Evolutionary conservation across 2,797 vertebrate species (phyloP), one percentile per base, ranked within the genome.

Genomic region (Enteromius viviparus): DNA sequence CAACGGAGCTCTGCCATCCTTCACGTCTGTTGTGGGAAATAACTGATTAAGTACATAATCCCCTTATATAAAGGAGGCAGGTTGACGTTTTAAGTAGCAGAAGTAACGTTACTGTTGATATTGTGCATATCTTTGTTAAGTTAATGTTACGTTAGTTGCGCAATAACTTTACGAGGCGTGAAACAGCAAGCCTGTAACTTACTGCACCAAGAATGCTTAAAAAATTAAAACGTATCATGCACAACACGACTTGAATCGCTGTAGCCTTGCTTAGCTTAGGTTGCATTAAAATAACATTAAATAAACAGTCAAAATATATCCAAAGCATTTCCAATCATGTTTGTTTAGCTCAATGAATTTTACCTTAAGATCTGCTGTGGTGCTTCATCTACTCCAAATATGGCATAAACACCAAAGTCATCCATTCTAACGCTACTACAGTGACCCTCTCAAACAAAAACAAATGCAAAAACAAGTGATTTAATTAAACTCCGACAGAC

Each of bases 361-460:
- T 91, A 95, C 95, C 93, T 89, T 32, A 92, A 78, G n/a, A 96
- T 87, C 74, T 78, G 86, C 26, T 91, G 92, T 14, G 94, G 94
- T 5, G 92, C 90, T 0, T 91, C 87, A 8, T 93, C 87, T 11
- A 92, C 40, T 74, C 94, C 94, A 42, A 95, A 93, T 79, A 93
- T 78, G 0, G 87, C 94, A 82, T 92, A 95, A 83, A 96, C 83
- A 15, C 90, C 91, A 21, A 95, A 94, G 4, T 92, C 91, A 0
- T 92, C 93, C 95, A 95, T 96, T 21, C 40, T 23, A 1, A 29
- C 34, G 1, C 2, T 32, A 66, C 21, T 21, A 77, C 49, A 9
- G 1, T 15, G 1, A 19, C 6, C 34, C 8, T 60, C 51, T 58
- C 9, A 42, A 42, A 42, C 2, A 10, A 42, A 42, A 42, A 23